These are phyloP conservation scores for Pangasius larnaudii DNA, from an alignment of 2,797 vertebrate genomes.

Conservation along the genomic window DNA sequence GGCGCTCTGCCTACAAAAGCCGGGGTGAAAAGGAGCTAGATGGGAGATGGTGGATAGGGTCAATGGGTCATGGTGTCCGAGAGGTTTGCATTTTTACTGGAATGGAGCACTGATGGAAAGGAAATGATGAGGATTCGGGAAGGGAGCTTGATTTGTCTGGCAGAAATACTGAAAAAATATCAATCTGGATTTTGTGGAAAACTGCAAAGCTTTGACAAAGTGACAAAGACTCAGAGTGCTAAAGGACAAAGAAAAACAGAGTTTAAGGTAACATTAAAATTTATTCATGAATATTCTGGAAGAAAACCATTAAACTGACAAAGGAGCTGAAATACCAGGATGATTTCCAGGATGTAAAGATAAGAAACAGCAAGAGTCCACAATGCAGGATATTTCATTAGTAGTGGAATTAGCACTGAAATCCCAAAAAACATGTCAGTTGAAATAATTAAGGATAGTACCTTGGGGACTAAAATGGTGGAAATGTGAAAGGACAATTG, in stretches of 20 bases:
- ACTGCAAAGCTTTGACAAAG: not conserved
- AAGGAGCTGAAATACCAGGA: no score
- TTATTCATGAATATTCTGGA: no score
- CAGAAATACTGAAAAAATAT: not conserved
- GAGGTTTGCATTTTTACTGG: not conserved
- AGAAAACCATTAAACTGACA: no score
- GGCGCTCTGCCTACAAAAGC: not conserved
- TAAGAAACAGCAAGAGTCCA: no score
- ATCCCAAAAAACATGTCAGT: no score
- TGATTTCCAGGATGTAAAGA: no score
- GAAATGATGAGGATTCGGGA: not conserved
- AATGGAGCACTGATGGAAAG: not conserved
- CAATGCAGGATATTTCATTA: no score
- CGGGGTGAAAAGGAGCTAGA: not conserved
- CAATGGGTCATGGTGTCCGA: not conserved
- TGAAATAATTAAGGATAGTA: no score
- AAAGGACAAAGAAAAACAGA: not conserved
- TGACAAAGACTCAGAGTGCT: not conserved
- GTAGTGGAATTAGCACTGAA: no score
- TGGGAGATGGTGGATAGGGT: not conserved
- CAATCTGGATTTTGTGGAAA: not conserved
- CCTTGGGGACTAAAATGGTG: no score
- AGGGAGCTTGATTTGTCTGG: not conserved
- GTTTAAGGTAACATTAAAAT: not conserved
- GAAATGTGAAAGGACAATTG: no score